These are phyloP conservation scores for Cladopsammia gracilis DNA, from an alignment of 64 coral and sea anemone species.

Conservation along the genomic window DNA sequence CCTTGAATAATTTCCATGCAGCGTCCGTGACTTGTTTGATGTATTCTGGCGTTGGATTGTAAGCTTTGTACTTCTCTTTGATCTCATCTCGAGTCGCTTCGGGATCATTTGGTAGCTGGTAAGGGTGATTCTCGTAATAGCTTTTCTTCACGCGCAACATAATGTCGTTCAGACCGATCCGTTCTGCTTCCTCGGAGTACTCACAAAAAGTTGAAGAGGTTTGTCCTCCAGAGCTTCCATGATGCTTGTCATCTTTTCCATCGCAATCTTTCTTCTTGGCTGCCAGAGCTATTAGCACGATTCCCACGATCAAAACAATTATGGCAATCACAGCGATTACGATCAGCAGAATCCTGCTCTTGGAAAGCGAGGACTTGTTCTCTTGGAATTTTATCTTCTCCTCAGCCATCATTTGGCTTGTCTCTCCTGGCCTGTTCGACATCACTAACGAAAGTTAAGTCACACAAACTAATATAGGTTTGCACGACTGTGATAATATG, in stretches of 20 bases:
- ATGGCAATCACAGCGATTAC: background rate
- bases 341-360: background rate
- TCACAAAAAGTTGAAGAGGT: constrained; percentile 12
- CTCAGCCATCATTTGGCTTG: background rate
- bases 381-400: background rate
- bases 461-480: too few relatives aligned
- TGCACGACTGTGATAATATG: too few relatives aligned
- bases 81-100: constrained; percentile 25
- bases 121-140: constrained; percentile 10
- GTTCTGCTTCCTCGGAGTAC: constrained; percentile 24
- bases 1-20: constrained; percentile 6
- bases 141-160: background rate
- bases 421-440: background rate
- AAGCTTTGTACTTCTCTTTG: constrained; percentile 10
- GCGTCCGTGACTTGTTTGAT: constrained; percentile 36
- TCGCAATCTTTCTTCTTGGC: background rate
- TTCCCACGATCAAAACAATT: background rate
- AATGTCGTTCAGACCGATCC: background rate
- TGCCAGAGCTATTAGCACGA: background rate
- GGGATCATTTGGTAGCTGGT: constrained; percentile 14
- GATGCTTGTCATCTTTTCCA: background rate
- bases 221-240: background rate
- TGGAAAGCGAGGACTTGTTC: background rate
- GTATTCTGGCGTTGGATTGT: background rate
- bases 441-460: background rate